These are phyloP conservation scores for Tolmerus cingulatus DNA, from an alignment of 2,888 invertebrate species.

Conservation along the genomic window DNA sequence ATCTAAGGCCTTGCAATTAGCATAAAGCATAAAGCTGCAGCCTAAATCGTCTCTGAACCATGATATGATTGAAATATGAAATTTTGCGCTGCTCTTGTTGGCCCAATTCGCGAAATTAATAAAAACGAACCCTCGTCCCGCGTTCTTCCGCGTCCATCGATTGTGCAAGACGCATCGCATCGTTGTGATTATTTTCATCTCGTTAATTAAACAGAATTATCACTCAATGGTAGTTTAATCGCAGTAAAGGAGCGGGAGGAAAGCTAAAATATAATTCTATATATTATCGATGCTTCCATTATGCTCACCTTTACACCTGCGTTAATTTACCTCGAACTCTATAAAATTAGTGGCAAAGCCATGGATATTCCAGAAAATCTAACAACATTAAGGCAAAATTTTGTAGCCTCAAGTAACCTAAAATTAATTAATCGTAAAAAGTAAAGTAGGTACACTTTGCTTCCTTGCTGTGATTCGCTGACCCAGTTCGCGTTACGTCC, in stretches of 20 bases:
- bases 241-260: not conserved
- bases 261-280: not conserved
- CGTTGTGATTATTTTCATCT: not conserved
- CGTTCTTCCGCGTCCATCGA: not conserved
- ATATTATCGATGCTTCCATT: not conserved
- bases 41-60: not conserved
- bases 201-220: not conserved
- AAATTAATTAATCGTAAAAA: not conserved
- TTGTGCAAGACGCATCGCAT: not conserved
- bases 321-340: not conserved
- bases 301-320: not conserved
- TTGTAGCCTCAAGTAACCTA: not conserved
- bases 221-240: not conserved
- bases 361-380: not conserved
- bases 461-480: not conserved
- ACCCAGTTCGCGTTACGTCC: not conserved
- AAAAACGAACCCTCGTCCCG: not conserved
- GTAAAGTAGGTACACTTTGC: not conserved
- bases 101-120: not conserved
- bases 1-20: not conserved
- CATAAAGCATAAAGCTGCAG: not conserved
- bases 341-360: not conserved
- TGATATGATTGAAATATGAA: not conserved
- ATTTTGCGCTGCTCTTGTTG: not conserved
- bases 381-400: not conserved